Conservation (phyloP, 2,113 vertebrate species). For the Osmerus mordax region DNA sequence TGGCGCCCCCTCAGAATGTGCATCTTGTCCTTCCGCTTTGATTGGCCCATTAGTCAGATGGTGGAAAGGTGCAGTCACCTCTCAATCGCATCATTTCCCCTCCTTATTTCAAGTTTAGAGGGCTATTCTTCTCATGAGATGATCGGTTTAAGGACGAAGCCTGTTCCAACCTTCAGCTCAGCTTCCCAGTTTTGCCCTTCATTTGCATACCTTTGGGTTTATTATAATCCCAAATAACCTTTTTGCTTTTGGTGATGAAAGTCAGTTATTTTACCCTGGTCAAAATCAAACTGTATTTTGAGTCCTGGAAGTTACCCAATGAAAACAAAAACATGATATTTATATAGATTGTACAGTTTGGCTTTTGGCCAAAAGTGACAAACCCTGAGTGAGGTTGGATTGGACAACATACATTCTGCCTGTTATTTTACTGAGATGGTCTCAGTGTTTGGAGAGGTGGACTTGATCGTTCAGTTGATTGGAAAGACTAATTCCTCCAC, state of each 20-base stretch:
- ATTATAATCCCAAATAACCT: conserved; percentile 61
- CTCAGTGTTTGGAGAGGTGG: background rate
- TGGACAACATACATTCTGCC: background rate
- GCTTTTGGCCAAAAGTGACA: no score
- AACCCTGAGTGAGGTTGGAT: no score
- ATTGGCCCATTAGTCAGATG: conserved; percentile 65
- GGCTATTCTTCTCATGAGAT: conserved; percentile 49
- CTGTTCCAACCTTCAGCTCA: background rate
- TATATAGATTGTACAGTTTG: no score
- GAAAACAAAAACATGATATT: no score
- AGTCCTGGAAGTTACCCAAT: background rate
- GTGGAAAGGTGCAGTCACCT: conserved; percentile 55
- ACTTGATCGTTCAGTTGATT: background rate
- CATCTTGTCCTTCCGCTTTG: conserved; percentile 56
- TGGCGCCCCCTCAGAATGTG: conserved; percentile 22
- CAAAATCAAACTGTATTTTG: conserved; percentile 29
- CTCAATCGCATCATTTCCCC: conserved; percentile 45
- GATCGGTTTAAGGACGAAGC: conserved; percentile 50
- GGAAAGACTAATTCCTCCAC: background rate
- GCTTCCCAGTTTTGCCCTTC: conserved; percentile 53
- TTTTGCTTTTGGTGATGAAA: conserved; percentile 10
- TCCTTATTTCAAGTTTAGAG: conserved; percentile 52
- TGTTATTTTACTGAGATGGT: background rate
- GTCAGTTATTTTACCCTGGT: conserved; percentile 20
- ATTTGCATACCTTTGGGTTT: conserved; percentile 67